A percentile compares a stretch with the other conserved stretches of the same genome.
Conservation (phyloP, 2,888 invertebrate genomes). For the Isotomurus palustris region DNA sequence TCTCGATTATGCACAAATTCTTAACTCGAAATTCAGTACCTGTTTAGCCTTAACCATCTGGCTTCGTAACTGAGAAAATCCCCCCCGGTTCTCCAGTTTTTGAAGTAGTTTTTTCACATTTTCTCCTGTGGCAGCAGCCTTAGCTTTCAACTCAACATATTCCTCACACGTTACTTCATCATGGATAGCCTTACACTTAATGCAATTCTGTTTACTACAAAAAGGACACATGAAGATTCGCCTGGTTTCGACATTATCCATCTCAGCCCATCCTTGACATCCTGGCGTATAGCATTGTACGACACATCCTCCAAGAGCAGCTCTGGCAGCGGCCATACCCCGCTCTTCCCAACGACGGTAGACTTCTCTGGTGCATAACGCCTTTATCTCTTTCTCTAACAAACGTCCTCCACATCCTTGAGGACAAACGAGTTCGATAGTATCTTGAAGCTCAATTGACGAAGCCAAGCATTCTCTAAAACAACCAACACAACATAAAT, state of each 20-base stretch:
- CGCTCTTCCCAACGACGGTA: slow-evolving; percentile 75
- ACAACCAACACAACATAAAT: neutral
- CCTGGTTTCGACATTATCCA: slow-evolving; percentile 78
- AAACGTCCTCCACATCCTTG: slow-evolving; percentile 13
- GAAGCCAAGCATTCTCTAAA: slow-evolving; percentile 23
- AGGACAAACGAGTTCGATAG: slow-evolving; percentile 1
- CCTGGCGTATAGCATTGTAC: slow-evolving; percentile 85
- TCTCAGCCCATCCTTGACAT: slow-evolving; percentile 83
- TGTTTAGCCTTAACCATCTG: neutral
- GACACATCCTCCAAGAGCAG: too few species aligned
- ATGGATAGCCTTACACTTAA: slow-evolving; percentile 61
- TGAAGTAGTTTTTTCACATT: slow-evolving; percentile 18
- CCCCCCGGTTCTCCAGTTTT: slow-evolving; percentile 15
- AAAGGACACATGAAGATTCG: slow-evolving; percentile 61
- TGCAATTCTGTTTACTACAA: neutral
- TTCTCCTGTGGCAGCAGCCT: neutral
- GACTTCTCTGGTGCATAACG: slow-evolving; percentile 54
- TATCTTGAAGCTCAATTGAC: slow-evolving; percentile 12
- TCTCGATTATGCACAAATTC: too few species aligned
- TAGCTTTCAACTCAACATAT: slow-evolving; percentile 62
- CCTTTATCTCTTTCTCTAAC: neutral
- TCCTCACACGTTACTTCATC: slow-evolving; percentile 72
- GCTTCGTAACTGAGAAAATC: neutral
- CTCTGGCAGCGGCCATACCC: slow-evolving; percentile 74
- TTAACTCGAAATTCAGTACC: neutral